These are phyloP conservation scores for Ranitomeya variabilis DNA, from an alignment of 2,113 vertebrate genomes.

Conservation along the genomic window DNA sequence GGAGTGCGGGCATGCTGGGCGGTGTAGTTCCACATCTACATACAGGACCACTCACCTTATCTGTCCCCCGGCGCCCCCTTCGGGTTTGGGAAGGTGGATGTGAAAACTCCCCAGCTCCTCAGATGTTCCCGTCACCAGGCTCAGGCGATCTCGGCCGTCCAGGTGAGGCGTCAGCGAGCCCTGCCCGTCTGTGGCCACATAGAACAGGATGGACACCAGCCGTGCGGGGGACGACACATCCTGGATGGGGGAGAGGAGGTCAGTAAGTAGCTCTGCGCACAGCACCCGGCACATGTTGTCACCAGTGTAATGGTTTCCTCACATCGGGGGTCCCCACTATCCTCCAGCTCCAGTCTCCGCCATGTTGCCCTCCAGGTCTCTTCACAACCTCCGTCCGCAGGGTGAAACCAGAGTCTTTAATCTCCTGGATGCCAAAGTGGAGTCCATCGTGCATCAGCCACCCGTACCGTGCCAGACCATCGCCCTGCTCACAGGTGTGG, in stretches of 20 bases:
- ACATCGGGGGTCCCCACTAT: conserved; percentile 84
- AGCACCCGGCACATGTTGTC: background rate
- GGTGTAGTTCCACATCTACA: too few relatives aligned
- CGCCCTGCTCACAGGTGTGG: conserved; percentile 89
- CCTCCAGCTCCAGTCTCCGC: conserved; percentile 96
- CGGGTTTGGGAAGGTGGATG: conserved; percentile 82
- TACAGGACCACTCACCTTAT: background rate
- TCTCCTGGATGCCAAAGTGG: conserved; percentile 87
- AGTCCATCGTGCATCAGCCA: conserved; percentile 91
- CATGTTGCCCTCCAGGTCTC: conserved; percentile 82
- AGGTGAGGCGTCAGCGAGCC: conserved; percentile 77
- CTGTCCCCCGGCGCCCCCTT: conserved; percentile 61
- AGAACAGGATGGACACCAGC: conserved; percentile 90
- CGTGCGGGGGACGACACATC: conserved; percentile 64
- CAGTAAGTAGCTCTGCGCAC: background rate
- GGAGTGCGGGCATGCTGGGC: background rate
- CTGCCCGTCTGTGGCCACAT: conserved; percentile 86
- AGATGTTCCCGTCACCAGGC: conserved; percentile 75
- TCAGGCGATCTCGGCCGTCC: conserved; percentile 74
- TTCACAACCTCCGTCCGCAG: conserved; percentile 91
- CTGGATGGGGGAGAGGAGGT: conserved; percentile 51
- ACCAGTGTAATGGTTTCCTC: conserved; percentile 20
- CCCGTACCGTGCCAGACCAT: conserved; percentile 82
- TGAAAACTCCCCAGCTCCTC: conserved; percentile 89
- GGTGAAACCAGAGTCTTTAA: conserved; percentile 77